Evolutionary conservation across 2,888 invertebrate species (phyloP).

Genomic region (Troides helena): DNA sequence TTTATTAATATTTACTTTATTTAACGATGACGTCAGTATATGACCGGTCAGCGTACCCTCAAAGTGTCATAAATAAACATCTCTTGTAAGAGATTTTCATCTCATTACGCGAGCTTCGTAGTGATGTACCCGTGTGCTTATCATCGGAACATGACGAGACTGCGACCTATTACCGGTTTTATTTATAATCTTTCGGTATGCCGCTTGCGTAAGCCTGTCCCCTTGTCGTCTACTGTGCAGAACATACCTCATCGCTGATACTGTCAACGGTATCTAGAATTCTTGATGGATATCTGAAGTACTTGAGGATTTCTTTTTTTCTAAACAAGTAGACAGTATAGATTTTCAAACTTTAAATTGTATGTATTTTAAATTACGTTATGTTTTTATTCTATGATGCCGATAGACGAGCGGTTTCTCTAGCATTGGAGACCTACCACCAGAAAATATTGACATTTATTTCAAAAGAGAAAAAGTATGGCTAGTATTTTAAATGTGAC

Average conservation of each 20-base stretch:
- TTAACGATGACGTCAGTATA: too few relatives aligned
- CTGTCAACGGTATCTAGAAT: slow-evolving; percentile 22
- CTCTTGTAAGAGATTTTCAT: background rate
- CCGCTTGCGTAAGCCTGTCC: slow-evolving; percentile 22
- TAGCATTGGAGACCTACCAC: too few relatives aligned
- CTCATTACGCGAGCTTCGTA: background rate
- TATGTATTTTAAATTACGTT: too few relatives aligned
- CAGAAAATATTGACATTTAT: background rate
- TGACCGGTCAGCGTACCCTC: too few relatives aligned
- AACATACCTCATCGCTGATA: slow-evolving; percentile 26
- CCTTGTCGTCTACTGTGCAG: slow-evolving; percentile 18
- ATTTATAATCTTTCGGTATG: slow-evolving; percentile 28
- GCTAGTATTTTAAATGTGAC: background rate
- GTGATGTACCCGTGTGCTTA: slow-evolving; percentile 5
- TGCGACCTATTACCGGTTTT: slow-evolving; percentile 21
- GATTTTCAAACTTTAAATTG: too few relatives aligned
- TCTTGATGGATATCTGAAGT: slow-evolving; percentile 17
- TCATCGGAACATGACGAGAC: slow-evolving; percentile 8
- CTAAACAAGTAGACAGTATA: background rate
- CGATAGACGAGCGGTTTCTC: too few relatives aligned
- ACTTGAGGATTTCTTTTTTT: slow-evolving; percentile 16
- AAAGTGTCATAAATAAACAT: background rate
- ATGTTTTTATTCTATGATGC: too few relatives aligned
- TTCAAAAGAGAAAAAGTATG: background rate
- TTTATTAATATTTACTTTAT: too few relatives aligned